Percentiles rank a stretch among this genome's conserved stretches.
Conservation (phyloP, 2,797 vertebrate genomes). For the Gymnoscopelus braueri region DNA sequence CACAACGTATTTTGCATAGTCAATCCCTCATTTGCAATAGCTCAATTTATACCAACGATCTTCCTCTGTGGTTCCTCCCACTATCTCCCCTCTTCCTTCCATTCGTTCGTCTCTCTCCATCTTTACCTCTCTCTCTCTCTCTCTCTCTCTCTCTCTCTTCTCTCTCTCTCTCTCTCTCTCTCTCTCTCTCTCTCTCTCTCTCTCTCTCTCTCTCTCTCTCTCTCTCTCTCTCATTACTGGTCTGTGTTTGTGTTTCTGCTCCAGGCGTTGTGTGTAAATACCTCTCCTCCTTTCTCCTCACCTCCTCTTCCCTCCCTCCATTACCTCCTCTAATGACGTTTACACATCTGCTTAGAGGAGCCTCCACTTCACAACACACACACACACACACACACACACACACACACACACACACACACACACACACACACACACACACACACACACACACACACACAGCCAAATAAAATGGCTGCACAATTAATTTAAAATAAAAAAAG, state of each 20-base stretch:
- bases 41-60: slow-evolving; percentile 15
- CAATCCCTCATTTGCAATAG: slow-evolving; percentile 24
- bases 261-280: slow-evolving; percentile 77
- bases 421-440: no score
- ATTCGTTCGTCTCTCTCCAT: neutral
- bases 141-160: slow-evolving; percentile 7
- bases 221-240: slow-evolving; percentile 50
- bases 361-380: slow-evolving; percentile 46
- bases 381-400: neutral
- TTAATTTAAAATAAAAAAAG: no score
- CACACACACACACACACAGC: neutral
- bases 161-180: neutral
- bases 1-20: slow-evolving; percentile 19
- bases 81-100: neutral
- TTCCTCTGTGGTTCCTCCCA: slow-evolving; percentile 24
- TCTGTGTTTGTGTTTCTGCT: slow-evolving; percentile 82
- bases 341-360: slow-evolving; percentile 79
- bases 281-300: slow-evolving; percentile 53
- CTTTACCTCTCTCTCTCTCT: slow-evolving; percentile 28
- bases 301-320: slow-evolving; percentile 66
- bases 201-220: slow-evolving; percentile 4
- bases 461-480: neutral
- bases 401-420: neutral
- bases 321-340: slow-evolving; percentile 82
- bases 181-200: neutral